Percentiles rank a stretch among this genome's conserved stretches.
Conservation (phyloP, 2,888 invertebrate genomes). For the Sericinus montela region DNA sequence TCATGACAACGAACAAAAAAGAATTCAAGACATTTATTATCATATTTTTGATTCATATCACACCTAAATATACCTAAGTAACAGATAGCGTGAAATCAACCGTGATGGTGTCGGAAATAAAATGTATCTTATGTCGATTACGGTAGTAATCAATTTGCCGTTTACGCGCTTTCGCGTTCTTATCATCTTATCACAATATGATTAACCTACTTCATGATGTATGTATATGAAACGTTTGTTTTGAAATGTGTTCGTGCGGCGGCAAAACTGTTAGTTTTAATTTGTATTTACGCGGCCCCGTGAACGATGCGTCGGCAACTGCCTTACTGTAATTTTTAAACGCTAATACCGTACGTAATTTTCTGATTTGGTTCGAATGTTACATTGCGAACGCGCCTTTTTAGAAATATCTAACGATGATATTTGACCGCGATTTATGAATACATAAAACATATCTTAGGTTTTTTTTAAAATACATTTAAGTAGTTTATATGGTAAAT, state of each 20-base stretch:
- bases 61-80: conserved; percentile 1
- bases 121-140: neutral
- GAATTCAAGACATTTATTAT: conserved; percentile 5
- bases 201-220: conserved; percentile 54
- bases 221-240: conserved; percentile 48
- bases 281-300: conserved; percentile 29
- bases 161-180: neutral
- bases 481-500: too few relatives aligned
- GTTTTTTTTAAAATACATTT: too few relatives aligned
- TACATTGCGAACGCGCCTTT: neutral
- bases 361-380: neutral
- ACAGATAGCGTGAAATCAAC: conserved; percentile 10
- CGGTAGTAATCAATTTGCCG: neutral
- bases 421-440: too few relatives aligned
- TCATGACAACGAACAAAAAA: neutral
- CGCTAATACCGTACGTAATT: too few relatives aligned
- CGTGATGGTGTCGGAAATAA: neutral
- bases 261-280: conserved; percentile 36
- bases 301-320: conserved; percentile 3
- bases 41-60: conserved; percentile 14
- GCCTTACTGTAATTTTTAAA: neutral
- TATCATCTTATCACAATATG: conserved; percentile 55
- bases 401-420: too few relatives aligned
- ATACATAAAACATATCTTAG: too few relatives aligned
- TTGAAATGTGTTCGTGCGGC: conserved; percentile 50